Evolutionary conservation across 2,797 vertebrate genomes (phyloP), one percentile per base, ranked within the genome.

Genomic region (Basileuterus tristriatus): DNA sequence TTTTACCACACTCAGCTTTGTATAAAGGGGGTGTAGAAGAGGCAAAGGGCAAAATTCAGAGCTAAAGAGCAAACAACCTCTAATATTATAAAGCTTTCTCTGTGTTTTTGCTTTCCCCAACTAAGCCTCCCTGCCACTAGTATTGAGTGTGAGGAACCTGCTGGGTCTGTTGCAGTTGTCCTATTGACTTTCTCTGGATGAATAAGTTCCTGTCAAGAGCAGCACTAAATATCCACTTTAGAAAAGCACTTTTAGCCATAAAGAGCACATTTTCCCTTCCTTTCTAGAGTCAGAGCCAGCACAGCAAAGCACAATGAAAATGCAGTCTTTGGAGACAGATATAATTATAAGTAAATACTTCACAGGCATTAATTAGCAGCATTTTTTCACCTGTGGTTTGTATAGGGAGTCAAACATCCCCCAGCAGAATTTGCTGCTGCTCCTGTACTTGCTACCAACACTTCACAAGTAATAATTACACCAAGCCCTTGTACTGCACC

Each of bases 341-440:
- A 96, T 79, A 95, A 95, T 94, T 94, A 89, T 93, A 94, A 95
- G 87, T 92, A 96, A 97, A 97, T 94, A 97, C 75, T 94, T 85
- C 64, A 29, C 83, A 94, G 80, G 49, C 32, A 49, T 96, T 97
- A 96, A 97, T 96, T 60, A 74, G 81, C 67, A 94, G 74, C 5
- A 37, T 91, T 92, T 78, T 93, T 95, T 93, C 81, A 93, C 82
- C 64, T 83, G 64, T 90, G 16, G 80, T 94, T 79, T 83, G 80
- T 84, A 77, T 20, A 80, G 81, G 58, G 76, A 89, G 60, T 70
- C 81, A 78, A 93, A 96, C 21, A 87, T 55, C 64, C 86, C 89
- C 85, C 62, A 60, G 59, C 21, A 95, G 77, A 93, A 83, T 89
- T 93, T 91, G 44, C 68, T 85, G 37, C 34, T 72, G 67, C 64